A percentile compares a stretch with the other conserved stretches of the same genome.
Conservation (phyloP, 2,113 vertebrate genomes). For the Microtus ochrogaster region DNA sequence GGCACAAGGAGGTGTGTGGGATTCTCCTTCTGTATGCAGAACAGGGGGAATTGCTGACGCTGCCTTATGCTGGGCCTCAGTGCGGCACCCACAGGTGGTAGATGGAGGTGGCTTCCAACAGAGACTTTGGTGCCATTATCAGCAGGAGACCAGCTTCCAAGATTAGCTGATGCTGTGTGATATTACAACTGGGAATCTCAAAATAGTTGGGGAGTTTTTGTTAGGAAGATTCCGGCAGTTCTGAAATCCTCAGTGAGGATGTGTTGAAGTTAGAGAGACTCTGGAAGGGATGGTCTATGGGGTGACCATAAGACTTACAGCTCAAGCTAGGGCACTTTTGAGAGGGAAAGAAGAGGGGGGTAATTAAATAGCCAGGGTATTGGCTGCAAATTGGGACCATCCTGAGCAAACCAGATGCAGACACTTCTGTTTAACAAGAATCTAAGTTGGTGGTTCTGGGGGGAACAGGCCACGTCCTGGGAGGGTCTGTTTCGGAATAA, state of each 20-base stretch:
- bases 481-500: neutral
- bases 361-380: neutral
- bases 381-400: neutral
- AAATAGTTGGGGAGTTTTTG: neutral
- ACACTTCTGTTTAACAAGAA: neutral
- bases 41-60: accelerated
- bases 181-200: neutral
- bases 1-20: neutral
- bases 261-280: constrained; percentile 17
- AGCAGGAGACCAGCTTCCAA: neutral
- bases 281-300: neutral
- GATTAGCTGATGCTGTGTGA: neutral
- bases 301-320: neutral
- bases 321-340: neutral
- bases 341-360: neutral
- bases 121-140: neutral
- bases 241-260: neutral
- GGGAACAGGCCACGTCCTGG: accelerated
- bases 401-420: neutral
- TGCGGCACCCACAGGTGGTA: too few species aligned
- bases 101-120: neutral
- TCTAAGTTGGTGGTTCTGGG: neutral
- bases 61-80: neutral
- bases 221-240: neutral
- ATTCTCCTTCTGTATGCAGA: neutral